Evolutionary conservation across 92 coral and sea anemone species (phyloP), one percentile per base, ranked within the genome.

Genomic region (Nematostella vectensis): DNA sequence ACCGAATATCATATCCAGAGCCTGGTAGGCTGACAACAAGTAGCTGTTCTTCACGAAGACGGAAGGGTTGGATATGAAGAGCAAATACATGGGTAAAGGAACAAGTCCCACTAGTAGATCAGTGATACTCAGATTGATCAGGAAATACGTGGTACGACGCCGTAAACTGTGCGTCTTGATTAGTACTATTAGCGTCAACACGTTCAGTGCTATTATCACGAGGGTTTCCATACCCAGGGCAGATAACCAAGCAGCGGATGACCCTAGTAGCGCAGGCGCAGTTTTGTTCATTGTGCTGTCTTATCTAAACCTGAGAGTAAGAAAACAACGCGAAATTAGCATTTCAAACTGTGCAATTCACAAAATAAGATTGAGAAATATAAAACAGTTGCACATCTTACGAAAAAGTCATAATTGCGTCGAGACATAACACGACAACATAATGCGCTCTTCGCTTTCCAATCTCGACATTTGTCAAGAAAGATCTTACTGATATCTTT

Each of bases 1-100:
- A 44, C 72, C 72, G 31, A 66, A 66, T 8, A 66, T 55, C 72
- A 66, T 66, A 29, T 66, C 72, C 26, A 66, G 17, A 8, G 61
- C 47, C 72, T 66, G 38, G 47, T 37, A 66, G 8, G 56, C 55
- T 21, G 11, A 20, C 1, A 11, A 36, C 2, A 66, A 29, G 16
- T 25, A 20, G 4, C 11, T 10, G 25, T 57, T 66, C 21, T 12
- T 25, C 11, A 17, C 26, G 24, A 66, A 55, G 1, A 25, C n/a
- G 4, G 30, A 2, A 6, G 39, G 44, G 19, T 66, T 56, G 0
- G 72, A 54, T 17, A 66, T 39, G 45, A 27, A 55, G 11, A 43
- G 17, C 72, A 66, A 54, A 50, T 66, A 66, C 63, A 66, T 66
- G 13, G 72, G 62, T 1, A 66, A 40, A 3, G 72, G 72, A 4